Conservation (phyloP, 2,113 vertebrate genomes). For the Lethenteron camtschaticum region DNA sequence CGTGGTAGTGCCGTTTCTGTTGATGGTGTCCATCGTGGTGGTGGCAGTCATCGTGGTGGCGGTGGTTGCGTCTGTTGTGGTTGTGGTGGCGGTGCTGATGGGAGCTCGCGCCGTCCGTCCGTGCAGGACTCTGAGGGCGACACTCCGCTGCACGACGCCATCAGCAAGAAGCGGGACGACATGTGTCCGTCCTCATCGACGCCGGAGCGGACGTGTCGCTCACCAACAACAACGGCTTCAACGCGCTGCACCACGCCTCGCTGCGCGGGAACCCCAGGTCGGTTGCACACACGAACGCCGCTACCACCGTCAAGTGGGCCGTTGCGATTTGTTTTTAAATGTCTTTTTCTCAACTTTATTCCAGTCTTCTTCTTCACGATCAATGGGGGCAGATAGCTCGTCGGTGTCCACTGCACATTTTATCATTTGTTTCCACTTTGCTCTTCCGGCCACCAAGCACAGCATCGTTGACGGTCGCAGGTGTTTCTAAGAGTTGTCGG, state of each 20-base stretch:
- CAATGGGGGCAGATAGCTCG: no score
- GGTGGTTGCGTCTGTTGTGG: neutral
- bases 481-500: no score
- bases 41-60: neutral
- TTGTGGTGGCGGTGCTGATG: no score
- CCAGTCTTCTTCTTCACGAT: no score
- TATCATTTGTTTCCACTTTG: no score
- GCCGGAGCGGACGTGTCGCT: conserved; percentile 92
- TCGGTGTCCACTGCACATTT: no score
- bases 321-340: no score
- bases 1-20: conserved; percentile 1
- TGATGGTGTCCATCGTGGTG: neutral
- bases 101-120: neutral
- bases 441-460: no score
- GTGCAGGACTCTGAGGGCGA: conserved; percentile 82
- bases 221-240: conserved; percentile 97
- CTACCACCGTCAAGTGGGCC: no score
- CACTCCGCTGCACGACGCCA: conserved; percentile 84
- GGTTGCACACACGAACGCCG: neutral
- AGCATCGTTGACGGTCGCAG: no score
- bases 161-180: conserved; percentile 96
- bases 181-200: conserved; percentile 86
- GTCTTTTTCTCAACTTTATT: no score
- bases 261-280: conserved; percentile 94
- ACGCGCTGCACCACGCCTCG: conserved; percentile 84